Evolutionary conservation across 37 sponge, comb jelly and placozoan species (phyloP), one percentile per base, ranked within the genome.

Genomic region (Cliona cf. orientalis): DNA sequence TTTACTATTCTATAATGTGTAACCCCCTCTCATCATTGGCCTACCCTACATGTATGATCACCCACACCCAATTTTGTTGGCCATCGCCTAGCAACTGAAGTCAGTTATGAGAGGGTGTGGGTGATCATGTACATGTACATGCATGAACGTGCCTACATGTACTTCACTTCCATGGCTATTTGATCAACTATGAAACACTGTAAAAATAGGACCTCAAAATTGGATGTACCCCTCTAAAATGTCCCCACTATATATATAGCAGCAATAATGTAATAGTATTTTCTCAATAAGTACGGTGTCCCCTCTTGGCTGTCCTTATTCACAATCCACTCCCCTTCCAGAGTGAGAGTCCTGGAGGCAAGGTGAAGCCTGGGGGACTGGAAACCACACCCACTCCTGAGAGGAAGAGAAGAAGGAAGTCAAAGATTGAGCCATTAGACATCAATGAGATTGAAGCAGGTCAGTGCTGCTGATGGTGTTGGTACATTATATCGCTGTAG

Each of bases 401-500:
- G 35, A 72, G 82, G 64, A 72, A 38, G 38, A 82, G 73, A 37
- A 61, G 82, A 37, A 40, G 82, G 33, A 71, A 82, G 49, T 43
- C 60, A 9, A 61, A 72, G 65, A 5, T 56, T 25, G 82, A 82
- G 45, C 53, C 79, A 14, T 53, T 69, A 2, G 44, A 42, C 71
- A 29, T 66, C 35, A 66, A 66, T 6, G 82, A 82, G 1, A 29
- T 72, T 25, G 82, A 82, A 23, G 82, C 72, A 62, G 82, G 73
- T 62, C 35, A 23, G 5, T 23, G n/a, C 28, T 14, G 4, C 12
- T 33, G 21, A 42, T 9, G 21, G 25, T 37, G 69, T 67, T 9
- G 9, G 37, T 41, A 25, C 23, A 61, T 23, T 26, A 61, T 23
- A 31, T 61, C 6, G 28, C 55, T 17, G 14, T 19, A 49, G 11